Conservation (phyloP, 2,888 invertebrate species). For the Bruchidius siliquastri region DNA sequence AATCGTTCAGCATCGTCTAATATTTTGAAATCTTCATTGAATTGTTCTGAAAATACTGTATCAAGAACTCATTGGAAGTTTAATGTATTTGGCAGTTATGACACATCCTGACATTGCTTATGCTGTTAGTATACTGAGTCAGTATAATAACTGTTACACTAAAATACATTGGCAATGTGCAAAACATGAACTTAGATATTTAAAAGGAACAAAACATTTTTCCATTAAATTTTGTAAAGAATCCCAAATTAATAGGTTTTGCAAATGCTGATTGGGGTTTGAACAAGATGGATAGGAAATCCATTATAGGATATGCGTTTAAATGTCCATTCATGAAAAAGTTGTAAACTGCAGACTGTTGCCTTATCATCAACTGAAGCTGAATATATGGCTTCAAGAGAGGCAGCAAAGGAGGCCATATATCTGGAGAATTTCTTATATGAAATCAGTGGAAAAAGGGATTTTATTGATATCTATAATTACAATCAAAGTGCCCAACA, state of each 20-base stretch:
- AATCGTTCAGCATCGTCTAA: constrained; percentile 15
- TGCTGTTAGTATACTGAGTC: constrained; percentile 20
- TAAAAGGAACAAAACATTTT: constrained; percentile 11
- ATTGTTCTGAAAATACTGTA: no score
- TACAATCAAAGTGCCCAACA: constrained; percentile 9
- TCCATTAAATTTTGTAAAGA: constrained; percentile 4
- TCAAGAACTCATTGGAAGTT: constrained; percentile 20
- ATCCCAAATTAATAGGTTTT: neutral
- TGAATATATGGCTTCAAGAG: constrained; percentile 25
- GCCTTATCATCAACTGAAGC: constrained; percentile 31
- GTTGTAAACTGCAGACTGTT: constrained; percentile 27
- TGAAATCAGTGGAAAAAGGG: constrained; percentile 4
- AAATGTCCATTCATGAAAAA: neutral
- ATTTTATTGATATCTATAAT: constrained; percentile 3
- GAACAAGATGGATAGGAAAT: neutral
- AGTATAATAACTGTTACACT: constrained; percentile 17
- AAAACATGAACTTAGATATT: constrained; percentile 10
- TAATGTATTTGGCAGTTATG: constrained; percentile 14
- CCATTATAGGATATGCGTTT: neutral
- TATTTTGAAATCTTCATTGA: no score
- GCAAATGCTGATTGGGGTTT: constrained; percentile 4
- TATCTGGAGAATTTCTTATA: constrained; percentile 9
- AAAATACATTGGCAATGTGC: constrained; percentile 19
- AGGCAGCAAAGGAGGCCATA: constrained; percentile 22
- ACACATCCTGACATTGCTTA: constrained; percentile 25